Conservation (phyloP, 2,888 invertebrate species). For the Euplexia lucipara region DNA sequence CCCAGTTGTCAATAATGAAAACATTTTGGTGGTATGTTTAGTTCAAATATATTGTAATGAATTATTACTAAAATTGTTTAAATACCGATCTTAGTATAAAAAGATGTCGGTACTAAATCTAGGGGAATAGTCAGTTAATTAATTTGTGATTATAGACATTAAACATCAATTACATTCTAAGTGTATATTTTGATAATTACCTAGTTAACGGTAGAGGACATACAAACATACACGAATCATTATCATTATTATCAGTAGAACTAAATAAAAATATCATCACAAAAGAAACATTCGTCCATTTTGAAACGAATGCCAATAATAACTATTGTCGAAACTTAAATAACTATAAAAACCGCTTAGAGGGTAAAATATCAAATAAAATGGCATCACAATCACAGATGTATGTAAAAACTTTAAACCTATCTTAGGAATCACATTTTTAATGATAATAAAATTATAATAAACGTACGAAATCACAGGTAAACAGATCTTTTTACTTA, state of each 20-base stretch:
- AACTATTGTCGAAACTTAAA: slow-evolving; percentile 76
- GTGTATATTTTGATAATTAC: slow-evolving; percentile 6
- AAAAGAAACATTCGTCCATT: slow-evolving; percentile 57
- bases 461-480: slow-evolving; percentile 86
- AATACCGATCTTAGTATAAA: neutral
- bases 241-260: slow-evolving; percentile 53
- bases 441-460: slow-evolving; percentile 79
- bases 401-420: slow-evolving; percentile 81
- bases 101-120: neutral
- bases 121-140: slow-evolving; percentile 4
- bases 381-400: slow-evolving; percentile 89
- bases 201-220: neutral
- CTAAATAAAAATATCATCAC: slow-evolving; percentile 71
- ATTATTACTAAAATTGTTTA: neutral
- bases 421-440: slow-evolving; percentile 81
- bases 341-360: slow-evolving; percentile 77
- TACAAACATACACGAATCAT: slow-evolving; percentile 59
- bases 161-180: slow-evolving; percentile 21
- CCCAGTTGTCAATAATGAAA: neutral
- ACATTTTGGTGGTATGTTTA: neutral
- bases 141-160: slow-evolving; percentile 11
- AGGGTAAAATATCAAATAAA: slow-evolving; percentile 75
- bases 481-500: slow-evolving; percentile 82
- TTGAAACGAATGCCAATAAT: slow-evolving; percentile 57
- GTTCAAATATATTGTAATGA: neutral